Evolutionary conservation across 2,888 invertebrate genomes (phyloP).

Genomic region (Andrena bicolor): DNA sequence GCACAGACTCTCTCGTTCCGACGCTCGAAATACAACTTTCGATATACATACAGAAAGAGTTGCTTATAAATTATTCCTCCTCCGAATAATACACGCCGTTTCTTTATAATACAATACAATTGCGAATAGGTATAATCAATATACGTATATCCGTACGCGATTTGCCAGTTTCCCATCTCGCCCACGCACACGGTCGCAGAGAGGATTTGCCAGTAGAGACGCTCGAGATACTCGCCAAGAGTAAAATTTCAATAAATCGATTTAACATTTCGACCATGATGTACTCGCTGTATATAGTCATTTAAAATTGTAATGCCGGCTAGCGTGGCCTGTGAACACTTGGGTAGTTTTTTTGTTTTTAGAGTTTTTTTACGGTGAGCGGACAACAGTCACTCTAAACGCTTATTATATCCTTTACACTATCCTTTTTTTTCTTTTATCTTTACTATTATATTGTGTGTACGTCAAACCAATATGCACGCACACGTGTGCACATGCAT

Average conservation of each 20-base stretch:
- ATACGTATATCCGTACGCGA: constrained; percentile 52
- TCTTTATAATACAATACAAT: constrained; percentile 64
- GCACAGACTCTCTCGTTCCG: constrained; percentile 63
- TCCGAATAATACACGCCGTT: constrained; percentile 63
- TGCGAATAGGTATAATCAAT: constrained; percentile 59
- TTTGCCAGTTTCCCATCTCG: constrained; percentile 22
- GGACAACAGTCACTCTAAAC: constrained; percentile 60
- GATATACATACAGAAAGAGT: constrained; percentile 59
- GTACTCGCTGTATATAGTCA: constrained; percentile 63
- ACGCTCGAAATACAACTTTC: constrained; percentile 66
- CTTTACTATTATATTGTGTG: constrained; percentile 51
- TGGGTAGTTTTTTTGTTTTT: constrained; percentile 67
- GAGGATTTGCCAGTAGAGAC: constrained; percentile 33
- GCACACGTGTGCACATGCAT: not conserved
- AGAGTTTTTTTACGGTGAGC: constrained; percentile 63
- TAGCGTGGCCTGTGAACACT: constrained; percentile 74
- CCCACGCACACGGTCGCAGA: constrained; percentile 51
- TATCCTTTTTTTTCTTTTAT: constrained; percentile 50
- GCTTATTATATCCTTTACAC: constrained; percentile 58
- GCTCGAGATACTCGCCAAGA: constrained; percentile 13
- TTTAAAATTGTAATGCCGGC: constrained; percentile 69
- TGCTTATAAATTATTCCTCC: constrained; percentile 63
- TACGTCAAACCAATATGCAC: constrained; percentile 53
- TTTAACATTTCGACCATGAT: constrained; percentile 64
- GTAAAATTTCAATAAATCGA: constrained; percentile 37